Conservation (phyloP, 2,797 vertebrate species). For the Siniperca obscura region DNA sequence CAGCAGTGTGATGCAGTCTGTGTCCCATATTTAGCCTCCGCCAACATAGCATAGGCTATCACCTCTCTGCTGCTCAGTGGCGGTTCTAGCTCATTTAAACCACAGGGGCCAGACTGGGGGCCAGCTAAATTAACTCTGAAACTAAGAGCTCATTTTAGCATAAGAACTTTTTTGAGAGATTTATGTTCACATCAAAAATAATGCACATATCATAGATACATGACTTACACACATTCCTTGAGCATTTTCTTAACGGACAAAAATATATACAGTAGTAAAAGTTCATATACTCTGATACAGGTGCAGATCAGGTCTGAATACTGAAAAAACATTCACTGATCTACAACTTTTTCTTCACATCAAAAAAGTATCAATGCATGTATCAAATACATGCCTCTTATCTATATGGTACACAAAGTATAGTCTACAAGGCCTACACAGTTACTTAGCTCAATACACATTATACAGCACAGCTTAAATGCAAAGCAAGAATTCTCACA, state of each 20-base stretch:
- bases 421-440: neutral
- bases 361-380: neutral
- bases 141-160: no score
- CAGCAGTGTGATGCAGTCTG: conserved; percentile 33
- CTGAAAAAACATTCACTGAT: neutral
- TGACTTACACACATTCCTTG: neutral
- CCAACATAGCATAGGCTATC: conserved; percentile 43
- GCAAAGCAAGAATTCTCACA: neutral
- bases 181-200: no score
- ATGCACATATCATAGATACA: neutral
- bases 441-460: no score
- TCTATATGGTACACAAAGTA: no score
- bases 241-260: no score
- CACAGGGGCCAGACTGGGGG: neutral
- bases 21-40: conserved; percentile 59
- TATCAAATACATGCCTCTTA: no score
- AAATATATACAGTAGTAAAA: no score
- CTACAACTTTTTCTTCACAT: neutral
- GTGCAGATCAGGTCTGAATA: neutral
- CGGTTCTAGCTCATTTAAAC: conserved; percentile 7
- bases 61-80: conserved; percentile 15
- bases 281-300: no score
- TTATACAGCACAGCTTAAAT: neutral
- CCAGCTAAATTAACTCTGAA: no score
- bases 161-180: neutral